phyloP scores from a whole-genome alignment of 2,797 vertebrate genomes.

The Typhlichthys subterraneus region DNA sequence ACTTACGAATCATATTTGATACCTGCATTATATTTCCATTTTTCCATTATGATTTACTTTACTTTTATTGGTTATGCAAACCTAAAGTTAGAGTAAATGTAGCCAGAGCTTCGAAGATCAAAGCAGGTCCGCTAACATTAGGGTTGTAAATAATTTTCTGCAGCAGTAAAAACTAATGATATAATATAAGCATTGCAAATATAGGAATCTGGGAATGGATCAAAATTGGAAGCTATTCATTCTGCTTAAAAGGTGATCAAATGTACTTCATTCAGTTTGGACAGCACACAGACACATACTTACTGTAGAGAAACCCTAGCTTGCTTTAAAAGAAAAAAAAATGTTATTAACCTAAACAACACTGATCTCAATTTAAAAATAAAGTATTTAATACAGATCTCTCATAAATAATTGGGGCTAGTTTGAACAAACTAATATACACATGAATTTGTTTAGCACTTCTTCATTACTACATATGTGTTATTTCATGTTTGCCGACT shows the following conservation, averaged over 20 bases:
- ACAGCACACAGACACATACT: not conserved
- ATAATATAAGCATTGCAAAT: slow-evolving; percentile 1
- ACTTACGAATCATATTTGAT: slow-evolving; percentile 12
- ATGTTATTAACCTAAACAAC: no score
- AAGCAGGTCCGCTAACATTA: slow-evolving; percentile 42
- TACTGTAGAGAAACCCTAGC: no score
- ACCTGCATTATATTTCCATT: slow-evolving; percentile 1
- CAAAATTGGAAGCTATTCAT: slow-evolving; percentile 7
- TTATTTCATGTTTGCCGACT: no score
- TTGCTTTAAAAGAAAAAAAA: no score
- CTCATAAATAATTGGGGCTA: no score
- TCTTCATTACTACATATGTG: no score
- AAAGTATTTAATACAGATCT: not conserved
- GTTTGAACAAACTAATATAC: no score
- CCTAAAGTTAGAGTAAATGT: not conserved
- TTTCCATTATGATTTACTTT: slow-evolving; percentile 22
- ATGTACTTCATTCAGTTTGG: not conserved
- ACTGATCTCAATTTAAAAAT: not conserved
- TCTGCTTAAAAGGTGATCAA: slow-evolving; percentile 7
- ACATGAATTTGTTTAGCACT: no score
- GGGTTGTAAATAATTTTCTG: slow-evolving; percentile 26
- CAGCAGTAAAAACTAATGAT: slow-evolving; percentile 25
- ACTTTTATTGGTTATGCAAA: slow-evolving; percentile 13
- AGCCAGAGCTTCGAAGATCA: slow-evolving; percentile 26
- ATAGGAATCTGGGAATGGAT: slow-evolving; percentile 1